Evolutionary conservation across 2,888 invertebrate species (phyloP).

Genomic region (Platycheirus albimanus): DNA sequence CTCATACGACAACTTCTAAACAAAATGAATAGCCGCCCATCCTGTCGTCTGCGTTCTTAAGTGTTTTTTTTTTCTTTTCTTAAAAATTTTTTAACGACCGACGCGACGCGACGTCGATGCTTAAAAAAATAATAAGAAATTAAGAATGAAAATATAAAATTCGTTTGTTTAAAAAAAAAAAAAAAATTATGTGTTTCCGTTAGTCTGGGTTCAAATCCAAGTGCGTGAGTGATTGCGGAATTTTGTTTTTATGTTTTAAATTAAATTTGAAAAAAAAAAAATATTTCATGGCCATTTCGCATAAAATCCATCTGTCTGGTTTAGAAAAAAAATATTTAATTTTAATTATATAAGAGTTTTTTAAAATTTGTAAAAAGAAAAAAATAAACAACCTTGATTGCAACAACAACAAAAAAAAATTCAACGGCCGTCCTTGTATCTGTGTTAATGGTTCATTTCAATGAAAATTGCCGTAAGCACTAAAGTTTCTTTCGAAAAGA

Average conservation of each 20-base stretch:
- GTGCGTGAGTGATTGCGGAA: conserved; percentile 37
- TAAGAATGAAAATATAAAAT: conserved; percentile 21
- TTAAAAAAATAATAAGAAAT: conserved; percentile 16
- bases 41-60: conserved; percentile 63
- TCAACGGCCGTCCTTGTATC: conserved; percentile 3
- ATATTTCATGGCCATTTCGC: conserved; percentile 51
- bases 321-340: neutral
- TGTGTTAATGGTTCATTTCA: conserved; percentile 5
- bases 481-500: no score
- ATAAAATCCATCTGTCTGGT: conserved; percentile 15
- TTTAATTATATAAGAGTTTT: conserved; percentile 22
- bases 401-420: neutral
- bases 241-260: neutral
- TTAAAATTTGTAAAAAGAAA: neutral
- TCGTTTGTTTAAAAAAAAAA: conserved; percentile 9
- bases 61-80: conserved; percentile 61
- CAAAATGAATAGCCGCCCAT: conserved; percentile 60
- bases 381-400: conserved; percentile 4
- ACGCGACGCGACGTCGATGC: conserved; percentile 19
- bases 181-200: conserved; percentile 4
- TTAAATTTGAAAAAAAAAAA: conserved; percentile 6
- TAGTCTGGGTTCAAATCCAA: conserved; percentile 37
- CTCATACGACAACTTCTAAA: conserved; percentile 52
- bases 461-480: neutral
- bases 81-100: no score